phyloP scores from a whole-genome alignment of 1,140 invertebrate genomes.

The Caenorhabditis remanei region DNA sequence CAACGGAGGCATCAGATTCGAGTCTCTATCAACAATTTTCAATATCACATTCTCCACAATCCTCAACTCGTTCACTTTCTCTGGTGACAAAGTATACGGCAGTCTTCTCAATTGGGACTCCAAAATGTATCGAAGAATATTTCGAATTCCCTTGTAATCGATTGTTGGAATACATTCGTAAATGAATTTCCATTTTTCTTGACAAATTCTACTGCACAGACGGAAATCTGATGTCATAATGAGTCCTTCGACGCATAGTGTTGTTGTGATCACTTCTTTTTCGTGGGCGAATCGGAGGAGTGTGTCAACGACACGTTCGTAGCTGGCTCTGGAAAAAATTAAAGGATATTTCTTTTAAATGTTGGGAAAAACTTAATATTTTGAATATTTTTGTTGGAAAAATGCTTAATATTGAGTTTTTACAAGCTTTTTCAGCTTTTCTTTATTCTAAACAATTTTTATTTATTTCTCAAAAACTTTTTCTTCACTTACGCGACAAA shows the following conservation, averaged over 20 bases:
- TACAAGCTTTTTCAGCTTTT: too few species aligned
- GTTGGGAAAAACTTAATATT: too few species aligned
- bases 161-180: constrained; percentile 33
- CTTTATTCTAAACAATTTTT: not conserved
- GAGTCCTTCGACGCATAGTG: constrained; percentile 23
- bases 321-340: not conserved
- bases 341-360: too few species aligned
- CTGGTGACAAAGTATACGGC: not conserved
- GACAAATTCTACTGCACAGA: constrained; percentile 19
- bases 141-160: constrained; percentile 37
- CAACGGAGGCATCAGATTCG: constrained; percentile 8
- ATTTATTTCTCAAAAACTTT: too few species aligned
- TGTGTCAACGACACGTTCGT: constrained; percentile 10
- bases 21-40: constrained; percentile 5
- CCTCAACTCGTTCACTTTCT: constrained; percentile 9
- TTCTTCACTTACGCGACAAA: not conserved
- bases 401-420: not conserved
- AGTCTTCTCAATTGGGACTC: not conserved
- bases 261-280: constrained; percentile 22
- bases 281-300: constrained; percentile 6
- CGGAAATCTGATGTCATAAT: constrained; percentile 37
- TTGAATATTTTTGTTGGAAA: too few species aligned
- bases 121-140: constrained; percentile 30
- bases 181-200: constrained; percentile 26
- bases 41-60: constrained; percentile 2